Evolutionary conservation across 2,888 invertebrate genomes (phyloP).

Genomic region (Arctia plantaginis): DNA sequence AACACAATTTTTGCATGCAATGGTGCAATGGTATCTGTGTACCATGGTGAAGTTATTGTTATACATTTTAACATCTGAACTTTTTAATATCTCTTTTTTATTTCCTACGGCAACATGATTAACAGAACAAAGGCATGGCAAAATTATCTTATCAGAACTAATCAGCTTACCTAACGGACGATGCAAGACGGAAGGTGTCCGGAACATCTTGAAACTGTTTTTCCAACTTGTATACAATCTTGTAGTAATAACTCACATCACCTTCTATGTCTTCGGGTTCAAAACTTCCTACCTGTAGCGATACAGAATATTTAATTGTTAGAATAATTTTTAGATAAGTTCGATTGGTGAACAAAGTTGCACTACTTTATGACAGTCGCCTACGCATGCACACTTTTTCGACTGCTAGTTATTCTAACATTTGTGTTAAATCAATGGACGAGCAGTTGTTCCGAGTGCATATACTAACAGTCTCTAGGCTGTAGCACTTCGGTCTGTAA

Average conservation of each 20-base stretch:
- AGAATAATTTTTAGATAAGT: too few species aligned
- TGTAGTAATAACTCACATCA: slow-evolving; percentile 89
- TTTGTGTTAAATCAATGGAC: background rate
- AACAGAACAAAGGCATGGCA: background rate
- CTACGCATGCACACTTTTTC: too few species aligned
- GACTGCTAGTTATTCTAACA: background rate
- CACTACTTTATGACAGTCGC: background rate
- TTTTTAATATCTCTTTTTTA: too few species aligned
- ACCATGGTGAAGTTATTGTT: too few species aligned
- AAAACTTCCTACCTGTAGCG: slow-evolving; percentile 90
- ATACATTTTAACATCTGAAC: too few species aligned
- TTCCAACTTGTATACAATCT: slow-evolving; percentile 95
- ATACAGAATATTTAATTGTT: background rate
- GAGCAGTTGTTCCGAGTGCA: background rate
- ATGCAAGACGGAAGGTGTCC: slow-evolving; percentile 90
- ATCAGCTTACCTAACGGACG: slow-evolving; percentile 77
- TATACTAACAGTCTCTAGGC: background rate
- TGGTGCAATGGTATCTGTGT: too few species aligned
- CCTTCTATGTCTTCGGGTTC: slow-evolving; percentile 96
- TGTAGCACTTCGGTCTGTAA: background rate
- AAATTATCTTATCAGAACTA: background rate
- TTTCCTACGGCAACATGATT: background rate
- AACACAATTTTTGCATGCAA: too few species aligned
- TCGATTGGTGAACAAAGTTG: background rate
- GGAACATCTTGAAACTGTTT: slow-evolving; percentile 93